Evolutionary conservation across 2,888 invertebrate species (phyloP).

Genomic region (Dynastes tityus): DNA sequence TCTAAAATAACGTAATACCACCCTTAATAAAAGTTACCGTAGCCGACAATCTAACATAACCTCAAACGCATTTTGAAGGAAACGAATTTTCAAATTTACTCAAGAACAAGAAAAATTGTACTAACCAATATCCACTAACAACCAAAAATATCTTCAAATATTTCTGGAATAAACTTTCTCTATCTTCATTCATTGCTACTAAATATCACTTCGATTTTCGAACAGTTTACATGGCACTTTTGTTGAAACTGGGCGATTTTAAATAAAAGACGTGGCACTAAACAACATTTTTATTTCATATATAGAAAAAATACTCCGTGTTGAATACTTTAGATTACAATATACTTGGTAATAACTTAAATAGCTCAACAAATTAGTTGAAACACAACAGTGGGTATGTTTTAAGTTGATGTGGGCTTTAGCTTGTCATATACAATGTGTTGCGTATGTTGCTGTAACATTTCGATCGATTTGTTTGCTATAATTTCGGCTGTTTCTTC

Average conservation of each 20-base stretch:
- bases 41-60: slow-evolving; percentile 39
- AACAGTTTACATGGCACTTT: slow-evolving; percentile 19
- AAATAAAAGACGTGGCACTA: slow-evolving; percentile 37
- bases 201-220: background rate
- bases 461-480: slow-evolving; percentile 88
- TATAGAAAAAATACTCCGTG: background rate
- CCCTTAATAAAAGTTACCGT: background rate
- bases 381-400: background rate
- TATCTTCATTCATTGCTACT: slow-evolving; percentile 53
- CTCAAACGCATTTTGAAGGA: slow-evolving; percentile 19
- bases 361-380: background rate
- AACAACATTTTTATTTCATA: slow-evolving; percentile 17
- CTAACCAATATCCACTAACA: slow-evolving; percentile 86
- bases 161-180: slow-evolving; percentile 70
- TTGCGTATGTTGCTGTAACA: slow-evolving; percentile 85
- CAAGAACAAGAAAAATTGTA: slow-evolving; percentile 51
- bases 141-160: slow-evolving; percentile 84
- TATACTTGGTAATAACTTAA: background rate
- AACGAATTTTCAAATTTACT: slow-evolving; percentile 3
- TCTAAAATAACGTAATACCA: background rate
- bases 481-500: slow-evolving; percentile 88
- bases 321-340: slow-evolving; percentile 23
- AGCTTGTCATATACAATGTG: slow-evolving; percentile 68
- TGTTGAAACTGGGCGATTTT: background rate
- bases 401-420: slow-evolving; percentile 58